These are phyloP conservation scores for Thelaira solivaga DNA, from an alignment of 2,888 invertebrate genomes.

Conservation along the genomic window DNA sequence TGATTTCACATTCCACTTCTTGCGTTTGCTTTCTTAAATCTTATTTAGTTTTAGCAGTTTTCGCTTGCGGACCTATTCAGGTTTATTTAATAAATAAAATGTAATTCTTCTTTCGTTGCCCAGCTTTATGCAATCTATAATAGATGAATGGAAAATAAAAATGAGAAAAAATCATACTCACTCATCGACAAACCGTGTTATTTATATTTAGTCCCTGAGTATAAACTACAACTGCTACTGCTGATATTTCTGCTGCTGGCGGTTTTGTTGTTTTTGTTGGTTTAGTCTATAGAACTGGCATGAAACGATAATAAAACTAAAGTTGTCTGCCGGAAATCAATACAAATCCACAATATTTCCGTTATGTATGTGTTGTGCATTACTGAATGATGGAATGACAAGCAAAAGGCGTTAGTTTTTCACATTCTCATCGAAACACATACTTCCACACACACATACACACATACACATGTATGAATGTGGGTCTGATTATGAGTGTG, in stretches of 20 bases:
- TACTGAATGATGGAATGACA: conserved; percentile 34
- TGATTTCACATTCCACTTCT: too few species aligned
- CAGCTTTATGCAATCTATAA: too few species aligned
- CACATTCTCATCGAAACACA: neutral
- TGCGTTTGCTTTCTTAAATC: too few species aligned
- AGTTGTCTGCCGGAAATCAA: conserved; percentile 62
- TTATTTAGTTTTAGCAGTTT: too few species aligned
- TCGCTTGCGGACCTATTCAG: too few species aligned
- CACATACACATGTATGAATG: too few species aligned
- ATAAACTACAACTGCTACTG: neutral
- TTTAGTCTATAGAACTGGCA: conserved; percentile 34
- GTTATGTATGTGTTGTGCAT: conserved; percentile 54
- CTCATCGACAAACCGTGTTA: neutral
- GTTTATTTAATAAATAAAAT: too few species aligned
- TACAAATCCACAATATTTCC: conserved; percentile 63
- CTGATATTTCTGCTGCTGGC: neutral
- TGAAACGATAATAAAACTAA: conserved; percentile 53
- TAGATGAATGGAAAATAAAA: too few species aligned
- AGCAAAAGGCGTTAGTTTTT: conserved; percentile 27
- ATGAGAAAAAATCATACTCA: conserved; percentile 20
- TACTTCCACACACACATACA: too few species aligned
- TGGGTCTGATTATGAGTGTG: too few species aligned
- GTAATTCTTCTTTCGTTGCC: too few species aligned
- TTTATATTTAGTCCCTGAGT: neutral
- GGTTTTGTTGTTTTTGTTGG: too few species aligned